phyloP scores from a whole-genome alignment of 2,113 vertebrate genomes.

The Smithornis capensis region DNA sequence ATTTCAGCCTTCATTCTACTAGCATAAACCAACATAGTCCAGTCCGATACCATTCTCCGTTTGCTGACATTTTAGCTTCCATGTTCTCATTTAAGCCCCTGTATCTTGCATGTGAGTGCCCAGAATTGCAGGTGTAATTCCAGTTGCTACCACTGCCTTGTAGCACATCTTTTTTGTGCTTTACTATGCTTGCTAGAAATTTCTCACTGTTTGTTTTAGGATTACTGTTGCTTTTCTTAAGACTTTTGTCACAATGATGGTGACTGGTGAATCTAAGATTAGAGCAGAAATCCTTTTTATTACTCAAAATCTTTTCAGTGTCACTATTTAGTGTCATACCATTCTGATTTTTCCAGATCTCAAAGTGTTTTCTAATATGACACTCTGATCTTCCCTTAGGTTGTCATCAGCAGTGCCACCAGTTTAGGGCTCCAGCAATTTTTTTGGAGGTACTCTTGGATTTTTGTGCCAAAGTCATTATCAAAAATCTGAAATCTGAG shows the following conservation, averaged over 20 bases:
- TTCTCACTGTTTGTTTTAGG: background rate
- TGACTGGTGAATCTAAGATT: background rate
- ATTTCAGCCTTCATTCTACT: background rate
- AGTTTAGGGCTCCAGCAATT: background rate
- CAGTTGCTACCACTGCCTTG: background rate
- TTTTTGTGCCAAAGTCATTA: background rate
- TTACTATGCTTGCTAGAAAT: background rate
- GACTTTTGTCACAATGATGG: background rate
- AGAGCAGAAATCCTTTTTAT: background rate
- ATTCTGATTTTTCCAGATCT: background rate
- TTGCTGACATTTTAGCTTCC: background rate
- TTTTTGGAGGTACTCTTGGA: background rate
- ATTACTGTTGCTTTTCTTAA: background rate
- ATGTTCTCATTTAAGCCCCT: background rate
- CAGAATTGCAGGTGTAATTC: background rate
- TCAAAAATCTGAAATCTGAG: background rate
- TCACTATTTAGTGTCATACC: background rate
- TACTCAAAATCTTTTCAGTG: background rate
- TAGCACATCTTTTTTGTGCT: background rate
- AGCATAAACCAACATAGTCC: background rate
- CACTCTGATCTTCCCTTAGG: background rate
- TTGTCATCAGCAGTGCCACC: background rate
- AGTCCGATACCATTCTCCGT: background rate
- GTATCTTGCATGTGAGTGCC: rapidly evolving
- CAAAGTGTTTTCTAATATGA: background rate